Percentiles rank a stretch among this genome's conserved stretches.
These are phyloP conservation scores for Papilio xuthus DNA, from an alignment of 1,140 invertebrate genomes.

Conservation along the genomic window DNA sequence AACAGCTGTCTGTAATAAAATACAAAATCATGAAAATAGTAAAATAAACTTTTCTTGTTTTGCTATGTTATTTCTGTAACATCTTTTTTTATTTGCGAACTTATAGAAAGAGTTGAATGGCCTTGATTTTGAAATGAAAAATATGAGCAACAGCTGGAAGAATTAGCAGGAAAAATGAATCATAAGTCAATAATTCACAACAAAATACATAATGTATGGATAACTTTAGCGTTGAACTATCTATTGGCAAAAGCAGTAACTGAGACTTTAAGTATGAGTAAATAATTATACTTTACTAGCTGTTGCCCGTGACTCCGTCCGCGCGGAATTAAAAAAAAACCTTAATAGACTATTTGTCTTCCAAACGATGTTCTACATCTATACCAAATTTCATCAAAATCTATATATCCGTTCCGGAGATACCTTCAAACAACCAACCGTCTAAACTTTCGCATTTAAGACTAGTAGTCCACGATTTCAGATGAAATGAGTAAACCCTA, in stretches of 20 bases:
- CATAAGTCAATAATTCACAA: neutral
- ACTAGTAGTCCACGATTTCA: too few species aligned
- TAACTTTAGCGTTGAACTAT: neutral
- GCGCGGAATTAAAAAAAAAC: too few species aligned
- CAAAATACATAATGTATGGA: neutral
- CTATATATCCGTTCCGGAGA: too few species aligned
- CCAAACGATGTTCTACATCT: too few species aligned
- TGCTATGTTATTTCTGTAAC: conserved; percentile 28
- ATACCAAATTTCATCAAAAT: too few species aligned
- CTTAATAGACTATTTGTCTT: too few species aligned
- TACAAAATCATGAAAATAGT: conserved; percentile 27
- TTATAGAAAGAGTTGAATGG: conserved; percentile 26
- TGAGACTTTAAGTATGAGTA: neutral
- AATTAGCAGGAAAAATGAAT: conserved; percentile 1
- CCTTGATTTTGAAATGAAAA: conserved; percentile 36
- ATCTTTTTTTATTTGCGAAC: conserved; percentile 20
- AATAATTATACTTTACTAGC: too few species aligned
- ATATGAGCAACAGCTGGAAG: conserved; percentile 26
- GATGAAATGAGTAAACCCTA: too few species aligned
- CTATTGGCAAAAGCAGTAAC: neutral
- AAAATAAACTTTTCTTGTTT: conserved; percentile 17
- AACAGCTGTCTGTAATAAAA: conserved; percentile 30
- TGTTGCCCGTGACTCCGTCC: too few species aligned
- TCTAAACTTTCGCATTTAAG: too few species aligned
- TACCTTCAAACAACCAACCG: too few species aligned